phyloP scores from a whole-genome alignment of 2,888 invertebrate species.

The Magallana nippona region DNA sequence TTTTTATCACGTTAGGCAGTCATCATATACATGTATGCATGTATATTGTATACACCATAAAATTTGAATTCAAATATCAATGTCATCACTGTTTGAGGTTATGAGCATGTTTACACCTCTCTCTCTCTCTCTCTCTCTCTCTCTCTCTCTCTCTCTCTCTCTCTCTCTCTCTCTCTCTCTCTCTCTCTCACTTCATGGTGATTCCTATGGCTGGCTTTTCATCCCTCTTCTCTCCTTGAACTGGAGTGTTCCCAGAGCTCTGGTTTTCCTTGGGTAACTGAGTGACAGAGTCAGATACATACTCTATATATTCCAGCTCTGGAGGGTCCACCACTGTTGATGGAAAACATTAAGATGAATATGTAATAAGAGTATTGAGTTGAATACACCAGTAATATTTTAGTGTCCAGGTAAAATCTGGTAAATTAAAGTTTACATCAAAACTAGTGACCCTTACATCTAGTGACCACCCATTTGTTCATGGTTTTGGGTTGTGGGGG shows the following conservation, averaged over 20 bases:
- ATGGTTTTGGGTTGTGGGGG: constrained; percentile 79
- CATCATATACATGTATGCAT: too few relatives aligned
- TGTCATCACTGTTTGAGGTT: too few relatives aligned
- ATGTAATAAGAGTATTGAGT: too few relatives aligned
- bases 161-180: neutral
- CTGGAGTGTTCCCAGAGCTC: constrained; percentile 61
- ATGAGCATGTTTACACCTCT: neutral
- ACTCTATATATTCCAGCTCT: constrained; percentile 69
- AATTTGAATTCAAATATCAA: too few relatives aligned
- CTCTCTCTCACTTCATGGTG: constrained; percentile 68
- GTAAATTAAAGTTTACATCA: too few relatives aligned
- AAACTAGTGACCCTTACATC: constrained; percentile 64
- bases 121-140: constrained; percentile 9
- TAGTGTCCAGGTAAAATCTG: too few relatives aligned
- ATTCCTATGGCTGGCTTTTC: constrained; percentile 75
- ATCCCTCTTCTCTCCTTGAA: constrained; percentile 68
- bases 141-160: constrained; percentile 2
- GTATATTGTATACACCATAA: too few relatives aligned
- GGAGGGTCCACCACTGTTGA: constrained; percentile 76
- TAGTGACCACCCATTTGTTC: constrained; percentile 76
- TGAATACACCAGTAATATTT: too few relatives aligned
- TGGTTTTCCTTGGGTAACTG: constrained; percentile 54
- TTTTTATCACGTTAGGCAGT: too few relatives aligned
- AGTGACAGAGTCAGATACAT: constrained; percentile 69
- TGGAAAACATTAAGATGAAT: neutral